Evolutionary conservation across 2,888 invertebrate species (phyloP).

Genomic region (Agrilus cyanescens): DNA sequence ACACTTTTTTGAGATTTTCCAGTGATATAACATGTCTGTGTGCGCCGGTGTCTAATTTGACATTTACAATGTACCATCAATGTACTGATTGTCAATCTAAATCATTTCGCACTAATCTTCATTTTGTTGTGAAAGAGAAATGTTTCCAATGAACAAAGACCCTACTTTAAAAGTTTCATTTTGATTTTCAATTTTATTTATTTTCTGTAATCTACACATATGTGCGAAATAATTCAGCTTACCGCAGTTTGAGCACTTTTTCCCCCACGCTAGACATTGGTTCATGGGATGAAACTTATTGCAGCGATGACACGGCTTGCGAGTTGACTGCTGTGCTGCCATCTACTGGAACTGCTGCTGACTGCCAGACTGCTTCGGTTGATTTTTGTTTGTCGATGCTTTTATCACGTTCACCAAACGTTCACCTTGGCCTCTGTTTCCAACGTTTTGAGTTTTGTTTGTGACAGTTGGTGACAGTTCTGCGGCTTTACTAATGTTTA

Average conservation of each 20-base stretch:
- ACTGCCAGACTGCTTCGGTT: no score
- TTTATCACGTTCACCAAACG: neutral
- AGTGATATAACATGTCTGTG: neutral
- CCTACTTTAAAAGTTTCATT: constrained; percentile 2
- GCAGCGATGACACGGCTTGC: constrained; percentile 3
- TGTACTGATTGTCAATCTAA: neutral
- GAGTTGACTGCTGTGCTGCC: no score
- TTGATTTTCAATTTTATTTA: neutral
- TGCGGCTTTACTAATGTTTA: neutral
- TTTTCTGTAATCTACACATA: neutral
- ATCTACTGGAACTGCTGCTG: no score
- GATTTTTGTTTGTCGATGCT: no score
- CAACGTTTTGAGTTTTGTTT: neutral
- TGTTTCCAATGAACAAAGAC: neutral
- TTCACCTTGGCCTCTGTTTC: neutral
- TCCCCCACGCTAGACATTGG: constrained; percentile 4
- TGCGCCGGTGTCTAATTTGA: constrained; percentile 5
- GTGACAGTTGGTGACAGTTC: neutral
- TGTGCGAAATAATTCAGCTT: constrained; percentile 1
- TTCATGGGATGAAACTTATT: neutral
- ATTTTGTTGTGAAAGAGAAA: neutral
- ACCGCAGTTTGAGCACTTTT: neutral
- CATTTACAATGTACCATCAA: neutral
- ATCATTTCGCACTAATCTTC: neutral
- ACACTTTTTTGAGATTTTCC: no score